Conservation (phyloP, 2,888 invertebrate species). For the Callinectes sapidus region DNA sequence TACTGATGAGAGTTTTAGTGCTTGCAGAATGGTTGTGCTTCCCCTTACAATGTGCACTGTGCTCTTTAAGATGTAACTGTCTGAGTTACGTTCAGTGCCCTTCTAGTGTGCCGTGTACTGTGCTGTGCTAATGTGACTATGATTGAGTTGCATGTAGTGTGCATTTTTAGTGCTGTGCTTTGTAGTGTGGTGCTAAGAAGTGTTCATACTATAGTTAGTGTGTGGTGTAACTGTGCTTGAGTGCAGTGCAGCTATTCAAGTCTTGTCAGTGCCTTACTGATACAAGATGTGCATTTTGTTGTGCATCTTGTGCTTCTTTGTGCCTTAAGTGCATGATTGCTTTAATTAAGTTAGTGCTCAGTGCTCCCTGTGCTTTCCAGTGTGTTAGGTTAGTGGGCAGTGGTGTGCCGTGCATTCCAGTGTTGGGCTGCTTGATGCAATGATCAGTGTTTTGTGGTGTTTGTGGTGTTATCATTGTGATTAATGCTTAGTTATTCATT, state of each 20-base stretch:
- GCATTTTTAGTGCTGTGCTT: constrained; percentile 3
- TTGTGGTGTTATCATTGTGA: neutral
- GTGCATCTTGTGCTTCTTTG: constrained; percentile 16
- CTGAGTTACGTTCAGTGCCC: neutral
- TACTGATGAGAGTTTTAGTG: neutral
- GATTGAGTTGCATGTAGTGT: constrained; percentile 29
- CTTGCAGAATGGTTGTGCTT: constrained; percentile 31
- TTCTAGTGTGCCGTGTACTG: neutral
- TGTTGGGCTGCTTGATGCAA: constrained; percentile 18
- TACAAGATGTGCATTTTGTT: constrained; percentile 7
- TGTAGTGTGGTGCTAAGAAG: constrained; percentile 9
- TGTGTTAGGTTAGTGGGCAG: neutral
- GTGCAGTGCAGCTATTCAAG: neutral
- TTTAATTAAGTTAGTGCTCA: neutral
- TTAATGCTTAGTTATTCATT: neutral
- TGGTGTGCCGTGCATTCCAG: constrained; percentile 29
- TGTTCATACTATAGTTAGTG: neutral
- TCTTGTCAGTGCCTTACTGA: constrained; percentile 15
- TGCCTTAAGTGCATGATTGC: neutral
- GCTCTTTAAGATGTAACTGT: neutral
- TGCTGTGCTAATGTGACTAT: constrained; percentile 32
- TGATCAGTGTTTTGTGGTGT: constrained; percentile 32
- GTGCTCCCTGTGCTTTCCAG: constrained; percentile 9
- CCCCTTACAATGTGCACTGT: constrained; percentile 3
- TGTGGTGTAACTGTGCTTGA: neutral